Evolutionary conservation across 1,140 invertebrate species (phyloP), one percentile per base, ranked within the genome.

Genomic region (Calycopis cecrops): DNA sequence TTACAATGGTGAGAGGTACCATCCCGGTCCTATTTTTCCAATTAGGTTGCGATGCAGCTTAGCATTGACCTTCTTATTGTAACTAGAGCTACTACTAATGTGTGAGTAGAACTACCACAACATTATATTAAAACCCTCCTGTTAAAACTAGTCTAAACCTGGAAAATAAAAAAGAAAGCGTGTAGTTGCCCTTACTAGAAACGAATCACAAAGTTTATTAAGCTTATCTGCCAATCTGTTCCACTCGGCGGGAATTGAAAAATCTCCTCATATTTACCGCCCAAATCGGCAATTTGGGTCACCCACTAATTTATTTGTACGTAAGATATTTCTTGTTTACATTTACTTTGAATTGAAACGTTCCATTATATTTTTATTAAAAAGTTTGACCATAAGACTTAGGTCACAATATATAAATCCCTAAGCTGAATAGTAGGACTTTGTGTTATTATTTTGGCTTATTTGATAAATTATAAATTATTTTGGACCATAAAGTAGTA

Each of bases 211-310:
- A 16, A 44, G 40, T 44, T 44, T 44, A 44, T 17, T 44, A 44
- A 44, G 40, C 40, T 44, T 44, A 44, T 44, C 40, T 44, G 16
- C 40, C 40, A 44, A 44, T 44, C 40, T 44, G 12, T 44, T 44
- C 40, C 40, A 44, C 40, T 44, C 40, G 7, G 40, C 40, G 12
- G 40, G 40, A 44, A 44, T 44, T 44, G 40, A 44, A 44, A 44
- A 44, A 44, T 44, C 40, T 44, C 40, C 40, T 44, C 40, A 44
- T 44, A 16, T 44, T 44, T 16, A 44, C 40, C 40, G 40, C 40
- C 40, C 40, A 16, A 44, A 44, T 16, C 40, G 7, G 14, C 40
- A 16, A 44, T 44, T 44, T 44, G 16, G 40, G 40, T 44, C 40
- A 12, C 40, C 40, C 6, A 44, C 40, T 44, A 42, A 44, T 44